A percentile compares a stretch with the other conserved stretches of the same genome.
These are phyloP conservation scores for Pelobates cultripes DNA, from an alignment of 2,797 vertebrate species.

Conservation along the genomic window DNA sequence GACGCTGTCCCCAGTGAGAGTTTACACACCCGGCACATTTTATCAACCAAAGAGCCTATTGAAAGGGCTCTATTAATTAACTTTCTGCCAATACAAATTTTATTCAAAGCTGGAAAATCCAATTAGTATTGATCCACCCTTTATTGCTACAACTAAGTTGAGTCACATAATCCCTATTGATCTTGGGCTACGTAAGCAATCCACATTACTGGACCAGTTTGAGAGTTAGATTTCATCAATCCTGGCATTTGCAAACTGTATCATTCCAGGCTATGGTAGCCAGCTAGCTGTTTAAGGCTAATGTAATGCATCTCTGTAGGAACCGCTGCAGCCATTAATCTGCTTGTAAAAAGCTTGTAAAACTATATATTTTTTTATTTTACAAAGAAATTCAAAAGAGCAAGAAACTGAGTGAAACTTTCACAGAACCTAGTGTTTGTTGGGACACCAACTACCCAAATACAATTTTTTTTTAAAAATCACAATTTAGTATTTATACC, in stretches of 20 bases:
- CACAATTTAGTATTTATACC: no score
- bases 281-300: neutral
- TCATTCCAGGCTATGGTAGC: neutral
- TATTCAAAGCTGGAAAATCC: conserved; percentile 73
- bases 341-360: no score
- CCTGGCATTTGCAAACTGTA: neutral
- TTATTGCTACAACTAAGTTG: conserved; percentile 64
- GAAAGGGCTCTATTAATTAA: conserved; percentile 74
- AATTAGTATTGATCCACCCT: conserved; percentile 71
- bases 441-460: no score
- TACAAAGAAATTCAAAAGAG: no score
- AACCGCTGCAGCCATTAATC: no score
- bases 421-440: no score
- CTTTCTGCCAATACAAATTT: conserved; percentile 72
- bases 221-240: conserved; percentile 29
- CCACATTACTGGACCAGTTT: conserved; percentile 4
- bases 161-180: conserved; percentile 64
- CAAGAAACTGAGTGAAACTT: no score
- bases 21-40: conserved; percentile 59
- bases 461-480: no score
- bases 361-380: no score
- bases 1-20: conserved; percentile 50
- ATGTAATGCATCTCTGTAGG: neutral
- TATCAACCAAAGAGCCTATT: conserved; percentile 65
- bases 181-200: conserved; percentile 51